These are phyloP conservation scores for Cololabis saira DNA, from an alignment of 2,113 vertebrate species.

Conservation along the genomic window DNA sequence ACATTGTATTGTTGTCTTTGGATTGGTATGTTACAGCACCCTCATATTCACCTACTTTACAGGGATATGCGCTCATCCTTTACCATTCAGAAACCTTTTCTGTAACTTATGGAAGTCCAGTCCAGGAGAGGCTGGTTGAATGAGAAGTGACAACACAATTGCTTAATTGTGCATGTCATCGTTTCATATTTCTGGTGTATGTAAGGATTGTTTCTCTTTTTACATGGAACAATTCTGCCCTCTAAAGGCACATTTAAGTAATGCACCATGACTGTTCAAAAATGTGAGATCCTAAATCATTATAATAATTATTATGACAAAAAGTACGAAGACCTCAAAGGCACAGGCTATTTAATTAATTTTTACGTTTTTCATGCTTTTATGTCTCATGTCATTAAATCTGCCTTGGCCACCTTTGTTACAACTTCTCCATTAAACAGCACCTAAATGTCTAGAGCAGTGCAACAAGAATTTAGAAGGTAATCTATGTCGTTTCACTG, in stretches of 20 bases:
- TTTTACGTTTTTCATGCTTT: no score
- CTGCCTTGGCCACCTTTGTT: no score
- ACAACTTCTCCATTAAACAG: no score
- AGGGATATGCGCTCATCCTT: not conserved
- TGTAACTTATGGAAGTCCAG: not conserved
- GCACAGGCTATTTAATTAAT: no score
- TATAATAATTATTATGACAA: no score
- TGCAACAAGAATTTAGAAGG: no score
- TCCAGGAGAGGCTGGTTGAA: not conserved
- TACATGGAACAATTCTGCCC: not conserved
- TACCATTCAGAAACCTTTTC: not conserved
- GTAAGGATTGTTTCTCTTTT: not conserved
- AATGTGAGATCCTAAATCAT: no score
- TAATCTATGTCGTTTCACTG: no score
- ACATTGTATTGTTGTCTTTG: not conserved
- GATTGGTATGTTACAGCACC: not conserved
- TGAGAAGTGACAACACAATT: not conserved
- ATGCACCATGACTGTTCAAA: no score
- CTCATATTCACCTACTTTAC: not conserved
- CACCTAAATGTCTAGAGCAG: no score
- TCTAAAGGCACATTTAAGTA: not conserved
- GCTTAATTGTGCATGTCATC: not conserved
- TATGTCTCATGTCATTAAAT: no score
- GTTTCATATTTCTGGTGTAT: not conserved
- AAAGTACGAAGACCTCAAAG: no score